phyloP scores from a whole-genome alignment of 2,113 vertebrate genomes.

The Xyrauchen texanus region DNA sequence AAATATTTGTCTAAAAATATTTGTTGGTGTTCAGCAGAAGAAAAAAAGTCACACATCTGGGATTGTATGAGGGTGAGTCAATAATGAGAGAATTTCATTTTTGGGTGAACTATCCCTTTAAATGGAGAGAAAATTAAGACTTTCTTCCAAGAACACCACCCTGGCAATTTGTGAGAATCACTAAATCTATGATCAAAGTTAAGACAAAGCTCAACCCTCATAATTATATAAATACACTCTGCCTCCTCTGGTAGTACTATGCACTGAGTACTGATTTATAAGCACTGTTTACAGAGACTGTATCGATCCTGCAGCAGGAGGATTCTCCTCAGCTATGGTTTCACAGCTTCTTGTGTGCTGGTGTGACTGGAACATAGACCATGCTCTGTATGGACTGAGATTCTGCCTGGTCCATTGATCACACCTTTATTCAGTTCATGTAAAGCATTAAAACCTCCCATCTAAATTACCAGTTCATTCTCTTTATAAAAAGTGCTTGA shows the following conservation, averaged over 20 bases:
- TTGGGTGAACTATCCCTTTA: no score
- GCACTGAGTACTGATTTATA: conserved; percentile 55
- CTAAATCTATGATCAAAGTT: not conserved
- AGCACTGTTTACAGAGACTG: conserved; percentile 57
- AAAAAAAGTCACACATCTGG: no score
- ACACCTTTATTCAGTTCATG: conserved; percentile 48
- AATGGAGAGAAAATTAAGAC: no score
- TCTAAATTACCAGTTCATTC: conserved; percentile 37
- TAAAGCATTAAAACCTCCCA: conserved; percentile 49
- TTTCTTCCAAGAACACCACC: not conserved
- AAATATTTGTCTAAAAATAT: no score
- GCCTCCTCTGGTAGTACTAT: conserved; percentile 54
- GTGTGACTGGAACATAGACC: conserved; percentile 66
- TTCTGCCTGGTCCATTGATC: conserved; percentile 60
- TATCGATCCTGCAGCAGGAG: conserved; percentile 62
- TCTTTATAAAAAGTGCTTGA: conserved; percentile 23
- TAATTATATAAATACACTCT: conserved; percentile 32
- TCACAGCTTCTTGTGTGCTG: conserved; percentile 65
- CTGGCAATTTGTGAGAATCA: conserved; percentile 38
- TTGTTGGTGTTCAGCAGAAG: no score
- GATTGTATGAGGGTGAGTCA: no score
- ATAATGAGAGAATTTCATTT: no score
- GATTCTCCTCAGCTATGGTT: conserved; percentile 59
- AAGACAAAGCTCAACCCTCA: conserved; percentile 6
- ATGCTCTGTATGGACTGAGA: conserved; percentile 51